These are phyloP conservation scores for Fopius arisanus DNA, from an alignment of 1,140 invertebrate species.

Conservation along the genomic window DNA sequence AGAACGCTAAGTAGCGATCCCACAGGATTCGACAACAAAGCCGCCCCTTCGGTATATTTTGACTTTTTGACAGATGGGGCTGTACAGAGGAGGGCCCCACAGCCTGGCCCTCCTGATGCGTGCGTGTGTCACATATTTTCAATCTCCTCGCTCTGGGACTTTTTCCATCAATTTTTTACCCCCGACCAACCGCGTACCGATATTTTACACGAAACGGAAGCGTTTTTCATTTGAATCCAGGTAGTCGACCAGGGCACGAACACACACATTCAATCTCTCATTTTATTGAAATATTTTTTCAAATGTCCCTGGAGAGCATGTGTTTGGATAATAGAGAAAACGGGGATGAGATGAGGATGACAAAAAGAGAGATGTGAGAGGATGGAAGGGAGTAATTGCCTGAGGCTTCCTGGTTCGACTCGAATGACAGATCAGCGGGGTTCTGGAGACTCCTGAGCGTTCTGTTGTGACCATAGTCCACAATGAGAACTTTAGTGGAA, in stretches of 20 bases:
- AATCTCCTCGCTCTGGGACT: conserved; percentile 1
- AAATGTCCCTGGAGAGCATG: conserved; percentile 4
- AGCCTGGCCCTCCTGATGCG: conserved; percentile 21
- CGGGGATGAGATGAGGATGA: background rate
- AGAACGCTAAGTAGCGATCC: conserved; percentile 58
- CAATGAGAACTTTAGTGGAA: conserved; percentile 45
- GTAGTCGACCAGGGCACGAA: conserved; percentile 1
- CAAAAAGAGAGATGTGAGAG: conserved; percentile 1
- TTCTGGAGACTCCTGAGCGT: conserved; percentile 43
- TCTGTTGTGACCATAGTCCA: conserved; percentile 50
- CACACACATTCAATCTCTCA: background rate
- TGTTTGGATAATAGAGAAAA: background rate
- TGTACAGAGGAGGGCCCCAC: conserved; percentile 16
- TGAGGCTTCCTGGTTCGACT: conserved; percentile 15
- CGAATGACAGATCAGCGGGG: conserved; percentile 20
- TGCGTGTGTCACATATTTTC: conserved; percentile 22
- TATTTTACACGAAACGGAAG: conserved; percentile 33
- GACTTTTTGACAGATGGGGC: conserved; percentile 61
- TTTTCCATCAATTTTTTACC: background rate
- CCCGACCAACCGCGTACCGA: background rate
- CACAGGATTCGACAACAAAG: conserved; percentile 54
- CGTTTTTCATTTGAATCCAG: conserved; percentile 28
- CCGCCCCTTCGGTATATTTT: conserved; percentile 57
- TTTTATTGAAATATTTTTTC: conserved; percentile 5
- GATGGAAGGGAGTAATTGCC: conserved; percentile 27